Conservation (phyloP, 2,797 vertebrate genomes). For the Odontamblyopus lacepedii region DNA sequence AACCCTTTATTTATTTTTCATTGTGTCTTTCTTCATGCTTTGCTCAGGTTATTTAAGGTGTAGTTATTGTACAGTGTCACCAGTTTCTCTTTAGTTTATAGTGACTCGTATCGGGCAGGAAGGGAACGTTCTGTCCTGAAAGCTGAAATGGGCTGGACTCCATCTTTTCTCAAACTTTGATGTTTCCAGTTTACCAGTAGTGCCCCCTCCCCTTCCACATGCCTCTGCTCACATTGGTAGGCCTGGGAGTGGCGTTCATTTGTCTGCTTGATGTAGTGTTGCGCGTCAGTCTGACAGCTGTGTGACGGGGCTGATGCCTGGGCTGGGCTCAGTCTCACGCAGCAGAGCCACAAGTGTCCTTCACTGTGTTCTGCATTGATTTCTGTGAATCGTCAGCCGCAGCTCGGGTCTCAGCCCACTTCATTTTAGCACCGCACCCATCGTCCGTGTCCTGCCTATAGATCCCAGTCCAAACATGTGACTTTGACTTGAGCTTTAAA, state of each 20-base stretch:
- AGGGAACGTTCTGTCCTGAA: neutral
- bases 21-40: too few species aligned
- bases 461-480: neutral
- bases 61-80: too few species aligned
- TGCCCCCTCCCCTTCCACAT: neutral
- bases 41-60: too few species aligned
- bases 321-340: slow-evolving; percentile 1
- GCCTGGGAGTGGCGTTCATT: neutral
- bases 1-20: too few species aligned
- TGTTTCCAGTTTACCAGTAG: neutral
- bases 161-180: neutral
- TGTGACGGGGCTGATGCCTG: slow-evolving; percentile 5
- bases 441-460: neutral
- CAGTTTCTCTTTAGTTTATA: neutral
- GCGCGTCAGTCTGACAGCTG: slow-evolving; percentile 7
- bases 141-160: neutral
- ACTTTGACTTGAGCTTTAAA: neutral
- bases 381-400: neutral
- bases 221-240: neutral
- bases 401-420: neutral
- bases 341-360: slow-evolving; percentile 11
- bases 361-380: slow-evolving; percentile 7
- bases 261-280: slow-evolving; percentile 10
- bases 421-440: neutral
- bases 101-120: neutral